Percentiles rank a stretch among this genome's conserved stretches.
phyloP scores from a whole-genome alignment of 2,888 invertebrate genomes.

The Rotaria sp. region DNA sequence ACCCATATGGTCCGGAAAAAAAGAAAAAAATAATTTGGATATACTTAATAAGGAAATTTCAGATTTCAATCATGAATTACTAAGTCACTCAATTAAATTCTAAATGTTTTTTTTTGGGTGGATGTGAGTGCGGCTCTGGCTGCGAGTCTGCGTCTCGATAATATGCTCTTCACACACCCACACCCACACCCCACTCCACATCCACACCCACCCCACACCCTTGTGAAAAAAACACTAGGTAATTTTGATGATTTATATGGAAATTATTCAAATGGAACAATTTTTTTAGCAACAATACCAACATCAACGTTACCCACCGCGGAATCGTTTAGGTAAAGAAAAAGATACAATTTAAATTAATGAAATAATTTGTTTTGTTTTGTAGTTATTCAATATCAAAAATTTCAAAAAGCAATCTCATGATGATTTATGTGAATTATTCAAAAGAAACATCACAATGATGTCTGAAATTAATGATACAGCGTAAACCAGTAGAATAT shows the following conservation, averaged over 20 bases:
- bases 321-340: not conserved
- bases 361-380: not conserved
- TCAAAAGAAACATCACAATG: not conserved
- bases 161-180: too few species aligned
- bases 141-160: too few species aligned
- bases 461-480: not conserved
- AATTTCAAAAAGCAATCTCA: not conserved
- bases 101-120: too few species aligned
- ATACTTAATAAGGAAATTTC: too few species aligned
- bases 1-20: too few species aligned
- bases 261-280: slow-evolving; percentile 3
- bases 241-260: not conserved
- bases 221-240: not conserved
- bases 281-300: not conserved
- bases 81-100: too few species aligned
- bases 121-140: too few species aligned
- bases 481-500: slow-evolving; percentile 16
- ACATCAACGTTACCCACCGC: not conserved
- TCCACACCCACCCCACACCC: too few species aligned
- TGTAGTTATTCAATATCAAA: slow-evolving; percentile 2
- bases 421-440: slow-evolving; percentile 20
- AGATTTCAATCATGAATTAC: too few species aligned
- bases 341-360: not conserved
- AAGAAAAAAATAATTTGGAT: too few species aligned
- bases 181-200: too few species aligned